A percentile compares a stretch with the other conserved stretches of the same genome.
Evolutionary conservation across 2,888 invertebrate species (phyloP).

Genomic region (Plebejus melissa): DNA sequence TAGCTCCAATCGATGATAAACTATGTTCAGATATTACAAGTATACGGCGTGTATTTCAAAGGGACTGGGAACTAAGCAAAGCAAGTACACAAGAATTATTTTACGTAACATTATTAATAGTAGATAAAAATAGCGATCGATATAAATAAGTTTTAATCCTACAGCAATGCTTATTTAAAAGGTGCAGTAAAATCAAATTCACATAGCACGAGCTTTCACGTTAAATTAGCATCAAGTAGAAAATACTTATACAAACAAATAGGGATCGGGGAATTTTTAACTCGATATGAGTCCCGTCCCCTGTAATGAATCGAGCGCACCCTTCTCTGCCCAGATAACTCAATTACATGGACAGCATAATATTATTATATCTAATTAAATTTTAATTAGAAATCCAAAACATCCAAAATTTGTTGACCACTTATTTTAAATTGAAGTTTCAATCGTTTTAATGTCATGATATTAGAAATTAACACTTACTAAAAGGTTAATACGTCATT

Average conservation of each 20-base stretch:
- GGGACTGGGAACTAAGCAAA: background rate
- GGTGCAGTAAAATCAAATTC: background rate
- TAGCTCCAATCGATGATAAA: background rate
- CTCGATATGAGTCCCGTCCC: constrained; percentile 8
- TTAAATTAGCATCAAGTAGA: constrained; percentile 53
- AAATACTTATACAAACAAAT: constrained; percentile 14
- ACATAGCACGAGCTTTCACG: constrained; percentile 45
- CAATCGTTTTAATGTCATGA: background rate
- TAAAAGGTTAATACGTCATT: background rate
- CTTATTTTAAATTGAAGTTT: background rate
- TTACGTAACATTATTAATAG: background rate
- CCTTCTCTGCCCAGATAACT: constrained; percentile 2
- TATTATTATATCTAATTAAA: background rate
- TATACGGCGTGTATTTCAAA: background rate
- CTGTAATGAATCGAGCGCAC: constrained; percentile 9
- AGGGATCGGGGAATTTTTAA: constrained; percentile 21
- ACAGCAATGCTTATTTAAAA: background rate
- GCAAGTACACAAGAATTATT: background rate
- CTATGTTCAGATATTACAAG: background rate
- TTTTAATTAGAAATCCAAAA: background rate
- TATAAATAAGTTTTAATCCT: background rate
- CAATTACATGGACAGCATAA: background rate
- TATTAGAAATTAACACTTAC: background rate
- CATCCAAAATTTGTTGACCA: background rate
- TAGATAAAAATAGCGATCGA: background rate